Conservation (phyloP, 2,888 invertebrate species). For the Brachypalpus laphriformis region DNA sequence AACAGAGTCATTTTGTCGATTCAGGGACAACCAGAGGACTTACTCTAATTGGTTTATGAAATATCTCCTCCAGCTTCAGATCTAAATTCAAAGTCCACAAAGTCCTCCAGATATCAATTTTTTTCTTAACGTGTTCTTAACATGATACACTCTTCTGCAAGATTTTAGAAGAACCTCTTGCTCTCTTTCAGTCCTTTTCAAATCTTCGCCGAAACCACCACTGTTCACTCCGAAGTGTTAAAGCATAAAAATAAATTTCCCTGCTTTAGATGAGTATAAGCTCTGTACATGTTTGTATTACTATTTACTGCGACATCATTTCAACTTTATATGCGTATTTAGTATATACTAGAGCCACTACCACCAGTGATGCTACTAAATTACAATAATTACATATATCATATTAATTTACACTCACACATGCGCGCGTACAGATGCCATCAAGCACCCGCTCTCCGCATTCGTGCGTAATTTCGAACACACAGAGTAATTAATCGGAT, state of each 20-base stretch:
- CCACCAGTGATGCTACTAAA: slow-evolving; percentile 63
- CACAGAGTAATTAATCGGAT: slow-evolving; percentile 79
- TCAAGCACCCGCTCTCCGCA: slow-evolving; percentile 23
- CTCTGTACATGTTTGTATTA: background rate
- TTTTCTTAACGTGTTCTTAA: no score
- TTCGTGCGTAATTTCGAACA: slow-evolving; percentile 57
- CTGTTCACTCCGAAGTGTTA: no score
- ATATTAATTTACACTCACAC: slow-evolving; percentile 67
- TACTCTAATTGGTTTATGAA: no score
- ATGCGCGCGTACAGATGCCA: slow-evolving; percentile 59
- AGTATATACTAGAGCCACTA: background rate
- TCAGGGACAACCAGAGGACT: no score
- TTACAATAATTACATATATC: slow-evolving; percentile 70
- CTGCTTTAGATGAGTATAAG: background rate
- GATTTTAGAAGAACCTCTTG: no score
- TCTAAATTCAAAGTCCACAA: no score
- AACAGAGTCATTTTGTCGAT: no score
- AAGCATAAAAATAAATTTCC: slow-evolving; percentile 29
- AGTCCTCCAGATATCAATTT: no score
- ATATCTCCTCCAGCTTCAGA: no score
- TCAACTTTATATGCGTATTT: slow-evolving; percentile 5
- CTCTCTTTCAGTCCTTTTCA: no score
- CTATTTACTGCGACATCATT: slow-evolving; percentile 11
- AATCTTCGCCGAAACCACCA: no score
- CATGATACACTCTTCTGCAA: no score